These are phyloP conservation scores for Lissonota sp. DNA, from an alignment of 2,888 invertebrate species.

Conservation along the genomic window DNA sequence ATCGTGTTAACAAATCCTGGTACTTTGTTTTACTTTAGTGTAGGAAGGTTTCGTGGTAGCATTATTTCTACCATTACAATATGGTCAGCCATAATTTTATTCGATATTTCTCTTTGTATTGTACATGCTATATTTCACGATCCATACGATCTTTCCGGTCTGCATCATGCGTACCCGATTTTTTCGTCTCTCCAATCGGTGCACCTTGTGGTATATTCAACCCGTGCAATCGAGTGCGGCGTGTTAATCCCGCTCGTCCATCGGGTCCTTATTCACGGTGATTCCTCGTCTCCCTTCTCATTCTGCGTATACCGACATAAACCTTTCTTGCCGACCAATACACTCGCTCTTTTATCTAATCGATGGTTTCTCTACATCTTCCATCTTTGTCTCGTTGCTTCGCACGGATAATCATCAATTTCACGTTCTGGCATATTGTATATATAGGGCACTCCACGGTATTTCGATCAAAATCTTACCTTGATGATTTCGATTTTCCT, in stretches of 20 bases:
- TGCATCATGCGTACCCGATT: constrained; percentile 31
- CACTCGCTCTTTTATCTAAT: constrained; percentile 59
- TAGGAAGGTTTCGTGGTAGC: constrained; percentile 10
- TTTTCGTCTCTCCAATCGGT: constrained; percentile 32
- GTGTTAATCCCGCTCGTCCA: constrained; percentile 30
- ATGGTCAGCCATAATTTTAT: too few relatives aligned
- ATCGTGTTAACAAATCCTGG: too few relatives aligned
- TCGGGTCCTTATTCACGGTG: constrained; percentile 47
- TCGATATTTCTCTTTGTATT: constrained; percentile 41
- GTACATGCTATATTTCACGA: constrained; percentile 14
- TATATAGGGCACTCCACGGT: too few relatives aligned
- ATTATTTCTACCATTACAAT: too few relatives aligned
- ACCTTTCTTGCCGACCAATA: constrained; percentile 26
- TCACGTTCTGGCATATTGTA: constrained; percentile 7
- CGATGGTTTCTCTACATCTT: constrained; percentile 53
- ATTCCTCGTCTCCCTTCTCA: constrained; percentile 57
- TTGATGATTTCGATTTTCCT: too few relatives aligned
- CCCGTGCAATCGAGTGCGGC: constrained; percentile 54
- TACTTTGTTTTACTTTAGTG: too few relatives aligned
- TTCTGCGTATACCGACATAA: constrained; percentile 55
- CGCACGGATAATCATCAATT: constrained; percentile 37
- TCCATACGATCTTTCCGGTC: constrained; percentile 43
- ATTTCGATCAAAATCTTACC: too few relatives aligned
- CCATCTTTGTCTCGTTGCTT: constrained; percentile 37
- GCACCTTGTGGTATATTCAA: constrained; percentile 45